A percentile compares a stretch with the other conserved stretches of the same genome.
Evolutionary conservation across 2,113 vertebrate species (phyloP).

Genomic region (Callaeas wilsoni): DNA sequence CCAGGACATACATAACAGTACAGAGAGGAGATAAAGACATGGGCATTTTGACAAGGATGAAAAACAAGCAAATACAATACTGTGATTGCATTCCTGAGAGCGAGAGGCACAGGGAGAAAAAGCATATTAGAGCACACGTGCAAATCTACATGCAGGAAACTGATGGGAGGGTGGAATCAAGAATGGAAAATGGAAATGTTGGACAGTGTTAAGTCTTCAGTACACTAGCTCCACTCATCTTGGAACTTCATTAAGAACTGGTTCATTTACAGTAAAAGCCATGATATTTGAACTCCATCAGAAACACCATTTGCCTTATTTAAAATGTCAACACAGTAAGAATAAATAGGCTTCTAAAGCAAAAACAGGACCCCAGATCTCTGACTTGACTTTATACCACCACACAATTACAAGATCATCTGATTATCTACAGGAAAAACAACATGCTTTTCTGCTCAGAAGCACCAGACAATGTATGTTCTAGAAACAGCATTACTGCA

Average conservation of each 20-base stretch:
- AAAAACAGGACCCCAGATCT: background rate
- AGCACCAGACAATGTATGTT: rapidly evolving
- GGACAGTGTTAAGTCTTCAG: background rate
- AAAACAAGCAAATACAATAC: background rate
- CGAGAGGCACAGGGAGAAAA: background rate
- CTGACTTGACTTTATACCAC: background rate
- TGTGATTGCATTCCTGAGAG: background rate
- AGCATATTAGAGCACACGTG: background rate
- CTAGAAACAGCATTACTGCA: background rate
- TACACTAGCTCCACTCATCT: background rate
- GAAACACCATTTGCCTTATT: background rate
- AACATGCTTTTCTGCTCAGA: background rate
- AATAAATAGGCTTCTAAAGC: background rate
- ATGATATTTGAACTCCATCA: background rate
- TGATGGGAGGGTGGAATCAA: rapidly evolving
- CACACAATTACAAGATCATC: background rate
- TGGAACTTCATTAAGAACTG: background rate
- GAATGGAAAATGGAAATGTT: background rate
- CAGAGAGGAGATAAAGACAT: background rate
- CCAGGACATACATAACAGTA: background rate
- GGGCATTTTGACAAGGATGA: background rate
- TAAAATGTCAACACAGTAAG: background rate
- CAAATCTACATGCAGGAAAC: background rate
- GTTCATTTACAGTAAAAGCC: background rate
- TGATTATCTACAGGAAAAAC: background rate